Base-by-base conservation (phyloP, 92 coral and sea anemone genomes). In the Scolanthus callimorphus region DNA sequence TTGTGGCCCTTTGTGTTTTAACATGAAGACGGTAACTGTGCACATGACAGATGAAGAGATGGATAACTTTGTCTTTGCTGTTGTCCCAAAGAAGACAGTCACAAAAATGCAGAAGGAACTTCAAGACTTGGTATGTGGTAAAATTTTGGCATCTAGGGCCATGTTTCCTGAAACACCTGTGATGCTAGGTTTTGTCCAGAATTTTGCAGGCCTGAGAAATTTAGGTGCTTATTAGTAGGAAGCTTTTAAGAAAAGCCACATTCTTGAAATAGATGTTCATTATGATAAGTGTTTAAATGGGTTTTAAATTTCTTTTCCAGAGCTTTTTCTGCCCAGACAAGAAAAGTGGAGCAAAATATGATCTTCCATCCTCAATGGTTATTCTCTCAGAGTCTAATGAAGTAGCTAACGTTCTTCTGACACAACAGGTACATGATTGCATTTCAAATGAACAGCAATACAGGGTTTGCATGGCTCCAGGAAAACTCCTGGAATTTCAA, bases 41-140 rank as follows among this genome's bases (percentile, higher is more conserved):
- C 96, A 88, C 31, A 92, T 92, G 98, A 88, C 86, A 37, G 98
- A 92, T 17, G 98, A 92, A 29, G 98, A 92, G 61, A 92, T 92
- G 98, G 98, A 92, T 56, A 92, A 92, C 74, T 92, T 92, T 72
- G 98, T 92, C 29, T 75, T 92, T 88, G 96, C 96, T 39, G 74
- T 92, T 20, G 77, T 84, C 41, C 98, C 98, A 23, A 92, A 92
- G 67, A 85, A 86, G 58, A 92, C 96, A 24, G 98, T 85, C 43
- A 73, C 79, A 15, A 92, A 84, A 44, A 84, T 88, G 88, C 98
- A 92, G 62, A 92, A 88, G 60, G 98, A 92, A 64, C 78, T 92
- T 53, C 84, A 84, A 59, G 98, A 92, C 60, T 63, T 92, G 89
- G 98, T 92, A 55, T 56, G 95, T 17, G 34, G 27, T n/a, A n/a